These are phyloP conservation scores for Proales similis DNA, from an alignment of 1,140 invertebrate genomes.

Conservation along the genomic window DNA sequence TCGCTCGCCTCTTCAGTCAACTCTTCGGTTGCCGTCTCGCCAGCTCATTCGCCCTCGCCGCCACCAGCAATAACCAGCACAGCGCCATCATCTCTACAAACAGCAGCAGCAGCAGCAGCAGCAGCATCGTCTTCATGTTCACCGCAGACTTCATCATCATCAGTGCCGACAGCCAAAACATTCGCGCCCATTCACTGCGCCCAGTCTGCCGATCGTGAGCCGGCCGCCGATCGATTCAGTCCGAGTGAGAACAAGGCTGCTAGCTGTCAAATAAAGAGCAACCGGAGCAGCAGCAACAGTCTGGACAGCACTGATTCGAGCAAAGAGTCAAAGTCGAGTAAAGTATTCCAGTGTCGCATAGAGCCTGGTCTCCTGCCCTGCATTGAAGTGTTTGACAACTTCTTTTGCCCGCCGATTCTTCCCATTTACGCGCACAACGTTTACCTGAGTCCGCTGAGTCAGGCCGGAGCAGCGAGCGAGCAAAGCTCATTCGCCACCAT, in stretches of 20 bases:
- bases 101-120: neutral
- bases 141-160: no score
- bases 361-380: slow-evolving; percentile 28
- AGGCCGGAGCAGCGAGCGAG: slow-evolving; percentile 92
- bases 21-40: slow-evolving; percentile 15
- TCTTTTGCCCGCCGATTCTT: slow-evolving; percentile 26
- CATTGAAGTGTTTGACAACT: slow-evolving; percentile 34
- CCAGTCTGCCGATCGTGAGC: no score
- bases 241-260: slow-evolving; percentile 10
- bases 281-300: neutral
- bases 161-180: no score
- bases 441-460: slow-evolving; percentile 57
- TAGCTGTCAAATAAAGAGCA: slow-evolving; percentile 9
- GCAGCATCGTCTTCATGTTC: no score
- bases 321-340: no score
- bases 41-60: slow-evolving; percentile 18
- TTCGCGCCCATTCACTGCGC: no score
- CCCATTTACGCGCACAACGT: slow-evolving; percentile 15
- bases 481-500: no score
- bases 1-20: slow-evolving; percentile 15
- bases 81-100: no score
- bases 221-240: no score
- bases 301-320: neutral
- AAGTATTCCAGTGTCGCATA: slow-evolving; percentile 13
- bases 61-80: slow-evolving; percentile 10